Evolutionary conservation across 2,888 invertebrate species (phyloP).

Genomic region (Scelioninae gen. 1): DNA sequence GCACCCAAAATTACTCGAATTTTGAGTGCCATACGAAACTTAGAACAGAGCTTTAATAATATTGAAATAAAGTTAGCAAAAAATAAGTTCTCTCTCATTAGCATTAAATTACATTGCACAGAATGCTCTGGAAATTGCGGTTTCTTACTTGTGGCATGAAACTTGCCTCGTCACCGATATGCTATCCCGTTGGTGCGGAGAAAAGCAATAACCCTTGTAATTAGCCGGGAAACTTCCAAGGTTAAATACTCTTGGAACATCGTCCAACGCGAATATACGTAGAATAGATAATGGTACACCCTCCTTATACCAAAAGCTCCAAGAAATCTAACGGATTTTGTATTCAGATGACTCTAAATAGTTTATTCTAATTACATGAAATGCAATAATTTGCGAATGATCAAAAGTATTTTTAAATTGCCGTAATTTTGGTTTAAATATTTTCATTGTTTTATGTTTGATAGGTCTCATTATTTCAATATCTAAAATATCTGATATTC

Average conservation of each 20-base stretch:
- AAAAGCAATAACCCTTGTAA: conserved; percentile 70
- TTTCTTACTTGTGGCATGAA: conserved; percentile 65
- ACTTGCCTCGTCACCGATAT: conserved; percentile 69
- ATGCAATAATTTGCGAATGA: conserved; percentile 13
- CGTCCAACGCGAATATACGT: conserved; percentile 50
- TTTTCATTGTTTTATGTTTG: too few species aligned
- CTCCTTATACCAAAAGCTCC: conserved; percentile 35
- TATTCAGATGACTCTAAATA: conserved; percentile 22
- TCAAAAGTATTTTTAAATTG: not conserved
- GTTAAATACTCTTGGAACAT: conserved; percentile 69
- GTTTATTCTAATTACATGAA: conserved; percentile 21
- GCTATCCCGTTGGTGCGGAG: conserved; percentile 58
- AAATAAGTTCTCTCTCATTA: conserved; percentile 60
- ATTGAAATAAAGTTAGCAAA: conserved; percentile 38
- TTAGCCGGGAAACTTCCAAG: conserved; percentile 69
- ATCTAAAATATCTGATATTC: too few species aligned
- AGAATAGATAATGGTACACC: conserved; percentile 53
- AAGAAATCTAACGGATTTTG: conserved; percentile 41
- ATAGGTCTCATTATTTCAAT: too few species aligned
- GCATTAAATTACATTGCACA: conserved; percentile 65
- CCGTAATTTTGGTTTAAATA: too few species aligned
- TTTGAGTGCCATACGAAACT: not conserved
- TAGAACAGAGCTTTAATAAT: conserved; percentile 39
- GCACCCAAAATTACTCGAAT: not conserved
- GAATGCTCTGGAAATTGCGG: conserved; percentile 59